Evolutionary conservation across 1,140 invertebrate genomes (phyloP), one percentile per base, ranked within the genome.

Genomic region (Drosophila repleta): DNA sequence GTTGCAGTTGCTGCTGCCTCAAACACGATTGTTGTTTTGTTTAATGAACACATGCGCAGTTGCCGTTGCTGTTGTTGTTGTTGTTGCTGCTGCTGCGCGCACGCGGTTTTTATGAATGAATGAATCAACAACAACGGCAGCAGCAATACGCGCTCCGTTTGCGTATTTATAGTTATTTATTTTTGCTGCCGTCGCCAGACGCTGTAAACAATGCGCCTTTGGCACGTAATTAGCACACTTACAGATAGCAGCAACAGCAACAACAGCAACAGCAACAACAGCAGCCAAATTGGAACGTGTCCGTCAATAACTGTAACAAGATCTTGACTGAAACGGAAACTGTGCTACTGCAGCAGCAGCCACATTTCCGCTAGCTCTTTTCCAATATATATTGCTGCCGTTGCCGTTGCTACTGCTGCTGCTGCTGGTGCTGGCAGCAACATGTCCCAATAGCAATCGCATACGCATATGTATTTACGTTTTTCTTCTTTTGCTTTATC

Each of bases 141-240:
- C 57, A 72, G 39, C 68, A 66, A 67, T 52, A 60, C 52, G 60
- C 55, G 35, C 55, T 26, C 61, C 60, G 76, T 76, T 79, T 64
- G 57, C 74, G 79, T 84, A 84, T 85, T 85, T 85, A 77, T 84
- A 77, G 81, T 84, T 85, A 85, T 85, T 85, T 81, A 75, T 85
- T 82, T 82, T 76, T 77, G 51, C 51, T 80, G 65, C 63, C 56
- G 49, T 48, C 51, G 58, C 51, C 68, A 60, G 65, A 46, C 46
- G 71, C 63, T 81, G 75, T 87, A 87, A 87, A 85, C 82, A 85
- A 87, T 85, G 74, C 78, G 82, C 74, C 82, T 85, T 82, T 87
- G 82, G 78, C 82, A 87, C 82, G 82, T 85, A 85, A 85, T 85
- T 85, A 85, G 82, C 82, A 85, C 81, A 84, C 81, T 84, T 84